phyloP scores from a whole-genome alignment of 2,888 invertebrate species.

The Auanema freiburgensis region DNA sequence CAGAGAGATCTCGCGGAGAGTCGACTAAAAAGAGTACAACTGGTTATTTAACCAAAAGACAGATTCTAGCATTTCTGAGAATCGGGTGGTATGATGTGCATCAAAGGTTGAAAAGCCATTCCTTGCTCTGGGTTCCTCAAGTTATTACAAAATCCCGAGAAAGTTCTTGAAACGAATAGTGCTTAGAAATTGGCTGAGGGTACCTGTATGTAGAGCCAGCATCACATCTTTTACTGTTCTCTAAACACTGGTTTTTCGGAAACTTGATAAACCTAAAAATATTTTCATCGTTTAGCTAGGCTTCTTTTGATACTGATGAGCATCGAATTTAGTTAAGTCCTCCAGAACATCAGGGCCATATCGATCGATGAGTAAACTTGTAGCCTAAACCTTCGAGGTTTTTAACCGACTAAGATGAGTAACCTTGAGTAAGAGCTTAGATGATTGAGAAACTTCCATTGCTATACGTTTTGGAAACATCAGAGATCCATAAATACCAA shows the following conservation, averaged over 20 bases:
- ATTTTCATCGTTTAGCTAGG: too few species aligned
- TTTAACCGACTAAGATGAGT: too few species aligned
- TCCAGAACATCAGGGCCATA: conserved; percentile 12
- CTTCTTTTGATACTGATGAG: conserved; percentile 3
- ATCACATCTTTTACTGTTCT: not conserved
- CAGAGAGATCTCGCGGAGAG: conserved; percentile 42
- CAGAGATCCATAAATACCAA: not conserved
- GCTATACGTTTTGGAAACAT: not conserved
- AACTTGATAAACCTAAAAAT: too few species aligned
- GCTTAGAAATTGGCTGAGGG: not conserved
- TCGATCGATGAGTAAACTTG: conserved; percentile 21
- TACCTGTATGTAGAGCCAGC: not conserved
- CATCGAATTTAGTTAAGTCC: conserved; percentile 9
- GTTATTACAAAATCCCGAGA: conserved; percentile 63
- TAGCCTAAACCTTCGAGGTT: conserved; percentile 15
- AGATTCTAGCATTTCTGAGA: conserved; percentile 50
- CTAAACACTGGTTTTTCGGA: not conserved
- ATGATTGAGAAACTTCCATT: not conserved
- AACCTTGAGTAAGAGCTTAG: not conserved
- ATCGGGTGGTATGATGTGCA: conserved; percentile 51
- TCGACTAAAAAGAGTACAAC: conserved; percentile 36
- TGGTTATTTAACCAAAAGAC: not conserved
- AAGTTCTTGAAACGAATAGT: conserved; percentile 29
- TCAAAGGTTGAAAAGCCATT: conserved; percentile 51
- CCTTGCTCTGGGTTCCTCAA: conserved; percentile 50